Evolutionary conservation across 2,888 invertebrate genomes (phyloP).

Genomic region (Drosophila falleni): DNA sequence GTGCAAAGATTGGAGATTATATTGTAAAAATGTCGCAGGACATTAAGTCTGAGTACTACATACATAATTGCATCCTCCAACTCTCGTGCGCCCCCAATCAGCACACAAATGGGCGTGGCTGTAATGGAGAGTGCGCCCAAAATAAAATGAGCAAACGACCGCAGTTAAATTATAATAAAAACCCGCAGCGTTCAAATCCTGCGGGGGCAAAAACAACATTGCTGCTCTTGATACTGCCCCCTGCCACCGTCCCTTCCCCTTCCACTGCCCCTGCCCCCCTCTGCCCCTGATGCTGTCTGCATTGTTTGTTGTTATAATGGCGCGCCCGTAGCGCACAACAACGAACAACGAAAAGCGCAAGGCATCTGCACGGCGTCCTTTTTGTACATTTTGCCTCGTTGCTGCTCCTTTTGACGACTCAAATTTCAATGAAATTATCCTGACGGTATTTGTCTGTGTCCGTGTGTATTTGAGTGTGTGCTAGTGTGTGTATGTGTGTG

Average conservation of each 20-base stretch:
- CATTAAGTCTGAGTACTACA: conserved; percentile 47
- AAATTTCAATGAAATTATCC: conserved; percentile 84
- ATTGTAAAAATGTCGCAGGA: conserved; percentile 73
- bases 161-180: conserved; percentile 57
- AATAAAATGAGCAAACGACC: conserved; percentile 48
- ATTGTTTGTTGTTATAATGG: conserved; percentile 80
- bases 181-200: conserved; percentile 73
- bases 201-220: conserved; percentile 59
- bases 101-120: conserved; percentile 59
- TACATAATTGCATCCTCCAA: conserved; percentile 26
- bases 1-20: conserved; percentile 66
- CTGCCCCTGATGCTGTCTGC: conserved; percentile 48
- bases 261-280: conserved; percentile 6
- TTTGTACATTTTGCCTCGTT: conserved; percentile 60
- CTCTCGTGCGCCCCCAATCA: neutral
- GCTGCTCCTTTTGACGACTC: conserved; percentile 76
- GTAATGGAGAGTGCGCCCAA: conserved; percentile 65
- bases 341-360: conserved; percentile 75
- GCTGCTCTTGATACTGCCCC: conserved; percentile 14
- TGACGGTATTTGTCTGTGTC: conserved; percentile 67
- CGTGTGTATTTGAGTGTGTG: conserved; percentile 15
- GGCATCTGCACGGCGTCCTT: conserved; percentile 73
- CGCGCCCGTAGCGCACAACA: conserved; percentile 63
- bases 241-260: neutral
- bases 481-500: conserved; percentile 19